phyloP scores from a whole-genome alignment of 2,888 invertebrate species.

The Syrphus vitripennis region DNA sequence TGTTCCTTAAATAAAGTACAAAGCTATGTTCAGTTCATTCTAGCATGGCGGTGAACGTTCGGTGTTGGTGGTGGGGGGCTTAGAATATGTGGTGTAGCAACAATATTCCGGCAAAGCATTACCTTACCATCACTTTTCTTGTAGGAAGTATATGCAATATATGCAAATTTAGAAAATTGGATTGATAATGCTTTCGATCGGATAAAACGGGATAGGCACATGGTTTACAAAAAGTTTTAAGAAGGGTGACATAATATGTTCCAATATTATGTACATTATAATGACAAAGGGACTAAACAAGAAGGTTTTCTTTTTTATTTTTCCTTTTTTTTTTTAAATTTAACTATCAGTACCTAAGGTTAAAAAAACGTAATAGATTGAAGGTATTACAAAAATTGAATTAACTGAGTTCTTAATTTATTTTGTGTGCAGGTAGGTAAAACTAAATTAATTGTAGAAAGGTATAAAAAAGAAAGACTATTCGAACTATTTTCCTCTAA shows the following conservation, averaged over 20 bases:
- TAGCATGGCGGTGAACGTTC: background rate
- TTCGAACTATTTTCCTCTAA: too few species aligned
- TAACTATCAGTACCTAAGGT: background rate
- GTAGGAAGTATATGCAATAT: too few species aligned
- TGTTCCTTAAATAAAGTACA: background rate
- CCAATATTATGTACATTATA: background rate
- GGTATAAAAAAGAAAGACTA: too few species aligned
- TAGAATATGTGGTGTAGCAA: background rate
- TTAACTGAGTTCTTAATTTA: too few species aligned
- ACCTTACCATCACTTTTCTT: background rate
- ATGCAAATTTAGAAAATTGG: slow-evolving; percentile 29
- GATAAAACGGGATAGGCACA: slow-evolving; percentile 10
- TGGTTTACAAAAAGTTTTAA: background rate
- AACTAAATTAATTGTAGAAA: background rate
- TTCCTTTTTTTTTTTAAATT: too few species aligned
- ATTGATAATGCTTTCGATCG: slow-evolving; percentile 24
- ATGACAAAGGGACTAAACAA: background rate
- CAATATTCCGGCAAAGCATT: background rate
- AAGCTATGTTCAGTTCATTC: background rate
- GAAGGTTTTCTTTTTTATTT: background rate
- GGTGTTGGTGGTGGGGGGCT: background rate
- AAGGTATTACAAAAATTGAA: background rate
- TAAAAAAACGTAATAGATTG: background rate
- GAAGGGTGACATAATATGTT: background rate
- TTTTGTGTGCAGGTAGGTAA: too few species aligned